phyloP scores from a whole-genome alignment of 2,888 invertebrate species.

The Plagodis dolabraria region DNA sequence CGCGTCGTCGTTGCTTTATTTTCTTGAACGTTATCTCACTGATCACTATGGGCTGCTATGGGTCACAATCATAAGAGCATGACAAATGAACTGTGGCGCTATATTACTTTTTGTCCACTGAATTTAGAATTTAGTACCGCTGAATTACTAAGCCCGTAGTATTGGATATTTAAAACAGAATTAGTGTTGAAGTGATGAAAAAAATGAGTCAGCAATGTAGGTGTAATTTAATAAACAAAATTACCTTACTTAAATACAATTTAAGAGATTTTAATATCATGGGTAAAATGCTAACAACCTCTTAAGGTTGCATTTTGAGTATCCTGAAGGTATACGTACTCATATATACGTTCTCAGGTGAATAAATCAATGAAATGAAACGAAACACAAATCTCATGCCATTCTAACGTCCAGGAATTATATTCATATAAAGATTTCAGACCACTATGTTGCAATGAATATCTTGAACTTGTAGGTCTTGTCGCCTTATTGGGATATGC shows the following conservation, averaged over 20 bases:
- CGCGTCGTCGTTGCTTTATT: conserved; percentile 59
- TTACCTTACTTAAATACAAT: too few relatives aligned
- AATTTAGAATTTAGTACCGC: conserved; percentile 22
- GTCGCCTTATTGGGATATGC: not conserved
- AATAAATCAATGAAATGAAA: too few relatives aligned
- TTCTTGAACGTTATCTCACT: conserved; percentile 73
- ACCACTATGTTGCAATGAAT: not conserved
- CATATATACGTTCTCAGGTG: too few relatives aligned
- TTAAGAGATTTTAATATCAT: too few relatives aligned
- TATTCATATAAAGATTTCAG: not conserved
- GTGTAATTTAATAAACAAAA: too few relatives aligned
- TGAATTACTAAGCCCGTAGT: not conserved
- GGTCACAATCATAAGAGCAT: conserved; percentile 46
- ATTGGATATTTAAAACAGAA: too few relatives aligned
- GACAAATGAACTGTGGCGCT: conserved; percentile 45
- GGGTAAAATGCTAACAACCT: too few relatives aligned
- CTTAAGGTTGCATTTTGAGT: too few relatives aligned
- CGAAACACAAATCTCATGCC: too few relatives aligned
- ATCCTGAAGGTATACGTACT: too few relatives aligned
- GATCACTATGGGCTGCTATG: conserved; percentile 65
- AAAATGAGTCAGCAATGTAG: too few relatives aligned
- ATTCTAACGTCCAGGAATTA: not conserved
- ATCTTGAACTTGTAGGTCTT: not conserved
- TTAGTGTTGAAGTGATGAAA: too few relatives aligned
- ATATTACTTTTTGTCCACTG: conserved; percentile 21